phyloP scores from a whole-genome alignment of 2,113 vertebrate species.

The Microcebus ravelobensis region DNA sequence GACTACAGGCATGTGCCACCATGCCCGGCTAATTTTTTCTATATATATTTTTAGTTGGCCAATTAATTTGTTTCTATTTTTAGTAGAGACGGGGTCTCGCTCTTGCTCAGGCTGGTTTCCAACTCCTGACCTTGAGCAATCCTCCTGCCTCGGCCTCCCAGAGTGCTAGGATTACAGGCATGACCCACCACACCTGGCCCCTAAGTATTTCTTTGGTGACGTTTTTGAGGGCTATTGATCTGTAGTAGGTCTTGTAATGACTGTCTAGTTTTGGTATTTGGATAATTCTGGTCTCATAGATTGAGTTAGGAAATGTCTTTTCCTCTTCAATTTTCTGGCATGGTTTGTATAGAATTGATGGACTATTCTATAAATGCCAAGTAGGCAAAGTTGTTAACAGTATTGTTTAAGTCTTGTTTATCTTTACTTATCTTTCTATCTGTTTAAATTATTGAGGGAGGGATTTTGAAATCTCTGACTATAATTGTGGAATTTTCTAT shows the following conservation, averaged over 20 bases:
- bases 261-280: neutral
- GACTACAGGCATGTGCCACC: too few relatives aligned
- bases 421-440: neutral
- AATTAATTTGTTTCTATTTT: too few relatives aligned
- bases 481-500: neutral
- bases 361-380: neutral
- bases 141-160: too few relatives aligned
- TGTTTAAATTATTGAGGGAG: neutral
- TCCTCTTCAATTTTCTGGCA: neutral
- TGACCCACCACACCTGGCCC: too few relatives aligned
- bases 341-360: neutral
- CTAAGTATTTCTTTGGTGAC: neutral
- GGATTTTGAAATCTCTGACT: neutral
- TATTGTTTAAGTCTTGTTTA: neutral
- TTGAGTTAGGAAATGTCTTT: neutral
- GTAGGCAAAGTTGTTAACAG: neutral
- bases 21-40: too few relatives aligned
- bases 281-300: neutral
- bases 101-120: too few relatives aligned
- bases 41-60: too few relatives aligned
- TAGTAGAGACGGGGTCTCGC: too few relatives aligned
- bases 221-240: neutral
- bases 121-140: too few relatives aligned
- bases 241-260: neutral
- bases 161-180: too few relatives aligned